Evolutionary conservation across 2,888 invertebrate species (phyloP).

Genomic region (Drosophila kanekoi): DNA sequence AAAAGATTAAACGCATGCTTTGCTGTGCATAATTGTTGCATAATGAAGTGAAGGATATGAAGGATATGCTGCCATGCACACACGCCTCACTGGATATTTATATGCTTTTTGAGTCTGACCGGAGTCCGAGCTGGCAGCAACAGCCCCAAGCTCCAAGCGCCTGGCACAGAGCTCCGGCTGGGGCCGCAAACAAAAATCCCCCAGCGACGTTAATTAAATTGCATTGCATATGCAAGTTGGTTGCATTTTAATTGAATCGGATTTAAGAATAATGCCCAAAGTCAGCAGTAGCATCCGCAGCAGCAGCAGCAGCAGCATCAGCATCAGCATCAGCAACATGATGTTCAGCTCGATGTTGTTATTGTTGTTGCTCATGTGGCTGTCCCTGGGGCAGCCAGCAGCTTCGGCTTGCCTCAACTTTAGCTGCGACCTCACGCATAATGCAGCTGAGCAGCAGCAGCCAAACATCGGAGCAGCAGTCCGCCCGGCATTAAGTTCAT

Average conservation of each 20-base stretch:
- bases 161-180: background rate
- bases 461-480: conserved; percentile 27
- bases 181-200: conserved; percentile 59
- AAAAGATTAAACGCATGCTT: conserved; percentile 80
- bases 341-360: conserved; percentile 16
- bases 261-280: conserved; percentile 78
- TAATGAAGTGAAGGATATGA: conserved; percentile 80
- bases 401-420: conserved; percentile 1
- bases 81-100: conserved; percentile 73
- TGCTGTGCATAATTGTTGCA: conserved; percentile 80
- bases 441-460: conserved; percentile 36
- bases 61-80: conserved; percentile 65
- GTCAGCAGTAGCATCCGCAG: conserved; percentile 52
- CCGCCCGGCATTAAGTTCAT: conserved; percentile 71
- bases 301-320: conserved; percentile 31
- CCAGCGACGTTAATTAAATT: conserved; percentile 77
- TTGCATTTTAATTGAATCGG: conserved; percentile 78
- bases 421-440: conserved; percentile 43
- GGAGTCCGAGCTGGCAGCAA: conserved; percentile 7
- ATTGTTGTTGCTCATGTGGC: conserved; percentile 40
- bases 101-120: conserved; percentile 67
- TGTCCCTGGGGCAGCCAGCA: conserved; percentile 25
- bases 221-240: conserved; percentile 78
- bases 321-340: conserved; percentile 41
- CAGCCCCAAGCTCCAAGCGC: background rate